Base-by-base conservation (phyloP, 1,140 invertebrate genomes). In the Asbolus verrucosus region DNA sequence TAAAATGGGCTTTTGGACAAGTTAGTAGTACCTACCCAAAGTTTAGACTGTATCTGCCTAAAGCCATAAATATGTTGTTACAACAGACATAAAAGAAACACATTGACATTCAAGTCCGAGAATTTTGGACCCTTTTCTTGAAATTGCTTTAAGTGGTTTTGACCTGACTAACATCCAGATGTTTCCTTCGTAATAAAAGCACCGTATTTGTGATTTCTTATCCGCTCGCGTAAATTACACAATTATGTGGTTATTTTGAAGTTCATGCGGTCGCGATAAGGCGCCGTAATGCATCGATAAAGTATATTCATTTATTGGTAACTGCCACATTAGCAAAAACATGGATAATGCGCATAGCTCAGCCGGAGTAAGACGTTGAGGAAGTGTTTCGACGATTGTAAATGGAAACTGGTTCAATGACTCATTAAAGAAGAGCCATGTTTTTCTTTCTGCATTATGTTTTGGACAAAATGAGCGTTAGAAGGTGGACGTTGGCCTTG, bases 401-500 rank as follows among this genome's bases (percentile, higher is more conserved):
- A 13, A 27, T 54, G 46, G 41, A 54, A 27, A 21, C 18, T 27
- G 46, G 46, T 54, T 54, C 46, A 31, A 62, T 70, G 69, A 70
- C 39, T 70, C 69, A 70, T 43, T 61, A 66, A 66, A 38, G 43
- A 61, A 50, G 62, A 33, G 61, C 46, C 43, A 36, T 38, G 27
- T 38, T 46, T 54, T 54, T 71, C 62, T 71, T 71, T 67, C 63
- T 66, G 63, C 62, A 66, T 39, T 43, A 43, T 60, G 15, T 72
- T 72, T 69, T 66, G 61, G 61, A 68, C 41, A 43, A 66, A 41
- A 72, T 69, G 61, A 65, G 62, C 67, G 50, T 73, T 73, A 69
- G 67, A 73, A 69, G 50, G 61, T 69, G 60, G 66, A 46, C 50
- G 70, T 69, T 73, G 71, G 38, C 71, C 71, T 73, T 73, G 71